phyloP scores from a whole-genome alignment of 2,888 invertebrate species.

The Quadroppia sp. region DNA sequence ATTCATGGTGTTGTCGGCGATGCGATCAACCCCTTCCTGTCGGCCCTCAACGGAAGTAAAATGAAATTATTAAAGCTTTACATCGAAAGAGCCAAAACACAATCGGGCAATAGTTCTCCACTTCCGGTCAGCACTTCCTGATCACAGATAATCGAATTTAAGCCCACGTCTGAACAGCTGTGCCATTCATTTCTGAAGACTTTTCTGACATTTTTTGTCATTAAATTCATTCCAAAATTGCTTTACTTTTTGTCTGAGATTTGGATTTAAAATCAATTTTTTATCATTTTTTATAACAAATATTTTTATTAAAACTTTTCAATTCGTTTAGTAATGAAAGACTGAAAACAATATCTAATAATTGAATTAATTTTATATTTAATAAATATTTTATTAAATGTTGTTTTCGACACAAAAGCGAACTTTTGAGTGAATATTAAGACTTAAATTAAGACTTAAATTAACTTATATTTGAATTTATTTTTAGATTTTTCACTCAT shows the following conservation, averaged over 20 bases:
- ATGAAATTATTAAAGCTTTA: constrained; percentile 72
- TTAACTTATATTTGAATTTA: too few species aligned
- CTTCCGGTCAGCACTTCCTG: background rate
- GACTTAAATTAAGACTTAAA: too few species aligned
- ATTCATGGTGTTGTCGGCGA: constrained; percentile 85
- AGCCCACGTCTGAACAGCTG: background rate
- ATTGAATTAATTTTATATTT: too few species aligned
- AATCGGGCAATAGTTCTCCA: constrained; percentile 27
- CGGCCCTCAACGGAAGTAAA: constrained; percentile 80
- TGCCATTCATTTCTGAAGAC: constrained; percentile 14
- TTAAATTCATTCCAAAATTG: constrained; percentile 15
- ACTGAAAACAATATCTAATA: background rate
- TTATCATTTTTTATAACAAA: background rate
- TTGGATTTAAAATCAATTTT: background rate
- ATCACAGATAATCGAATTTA: background rate
- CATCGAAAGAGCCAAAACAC: constrained; percentile 60
- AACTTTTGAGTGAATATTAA: too few species aligned
- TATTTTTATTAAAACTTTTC: background rate
- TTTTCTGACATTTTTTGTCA: constrained; percentile 7
- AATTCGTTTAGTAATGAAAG: background rate
- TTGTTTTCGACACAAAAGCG: too few species aligned
- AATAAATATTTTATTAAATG: too few species aligned
- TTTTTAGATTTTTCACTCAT: too few species aligned
- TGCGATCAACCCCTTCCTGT: constrained; percentile 73
- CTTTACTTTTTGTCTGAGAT: background rate